Evolutionary conservation across 2,888 invertebrate genomes (phyloP).

Genomic region (Eubasilissa splendida): DNA sequence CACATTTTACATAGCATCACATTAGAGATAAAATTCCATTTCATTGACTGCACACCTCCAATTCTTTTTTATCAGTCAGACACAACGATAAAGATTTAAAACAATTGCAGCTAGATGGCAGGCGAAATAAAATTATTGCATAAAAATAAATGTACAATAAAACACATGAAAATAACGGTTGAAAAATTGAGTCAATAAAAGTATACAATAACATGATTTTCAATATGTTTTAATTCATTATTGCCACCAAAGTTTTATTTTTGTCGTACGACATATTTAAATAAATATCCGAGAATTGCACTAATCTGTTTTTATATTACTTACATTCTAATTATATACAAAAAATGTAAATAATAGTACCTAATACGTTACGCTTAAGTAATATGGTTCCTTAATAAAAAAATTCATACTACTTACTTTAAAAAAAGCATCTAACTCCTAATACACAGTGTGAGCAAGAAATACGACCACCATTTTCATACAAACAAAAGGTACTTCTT

Average conservation of each 20-base stretch:
- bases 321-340: constrained; percentile 10
- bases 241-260: constrained; percentile 32
- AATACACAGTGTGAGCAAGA: constrained; percentile 18
- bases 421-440: constrained; percentile 6
- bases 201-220: constrained; percentile 31
- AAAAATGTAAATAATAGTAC: constrained; percentile 9
- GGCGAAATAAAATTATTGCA: no score
- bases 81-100: no score
- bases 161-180: neutral
- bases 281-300: constrained; percentile 14
- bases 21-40: no score
- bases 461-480: neutral
- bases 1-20: no score
- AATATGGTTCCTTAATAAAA: constrained; percentile 1
- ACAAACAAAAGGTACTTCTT: constrained; percentile 1
- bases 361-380: constrained; percentile 1
- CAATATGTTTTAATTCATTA: constrained; percentile 28
- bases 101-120: no score
- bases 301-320: neutral
- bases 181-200: neutral
- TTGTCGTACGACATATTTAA: constrained; percentile 17
- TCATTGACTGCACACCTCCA: no score
- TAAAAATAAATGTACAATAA: no score
- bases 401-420: constrained; percentile 18
- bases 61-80: no score